Percentiles rank a stretch among this genome's conserved stretches.
Evolutionary conservation across 2,113 vertebrate genomes (phyloP).

Genomic region (Gopherus evgoodei): DNA sequence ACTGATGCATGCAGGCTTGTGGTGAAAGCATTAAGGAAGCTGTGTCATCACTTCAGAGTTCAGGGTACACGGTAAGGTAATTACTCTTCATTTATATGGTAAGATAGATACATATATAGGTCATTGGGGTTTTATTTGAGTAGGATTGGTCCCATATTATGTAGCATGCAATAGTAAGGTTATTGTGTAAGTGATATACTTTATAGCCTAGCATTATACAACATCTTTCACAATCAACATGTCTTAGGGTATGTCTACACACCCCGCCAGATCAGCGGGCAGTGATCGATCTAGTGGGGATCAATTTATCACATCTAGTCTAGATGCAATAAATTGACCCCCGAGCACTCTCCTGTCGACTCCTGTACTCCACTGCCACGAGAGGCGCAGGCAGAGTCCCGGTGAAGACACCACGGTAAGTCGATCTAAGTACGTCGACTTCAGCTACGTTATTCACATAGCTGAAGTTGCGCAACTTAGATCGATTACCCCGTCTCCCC

Average conservation of each 20-base stretch:
- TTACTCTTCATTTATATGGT: constrained; percentile 64
- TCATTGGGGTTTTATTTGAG: constrained; percentile 36
- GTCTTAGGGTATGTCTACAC: not conserved
- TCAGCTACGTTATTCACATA: too few relatives aligned
- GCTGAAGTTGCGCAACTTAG: too few relatives aligned
- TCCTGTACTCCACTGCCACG: too few relatives aligned
- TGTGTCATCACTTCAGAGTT: constrained; percentile 35
- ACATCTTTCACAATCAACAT: constrained; percentile 34
- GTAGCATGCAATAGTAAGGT: constrained; percentile 12
- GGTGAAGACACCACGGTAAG: too few relatives aligned
- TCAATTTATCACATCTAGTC: too few relatives aligned
- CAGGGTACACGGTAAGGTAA: constrained; percentile 36
- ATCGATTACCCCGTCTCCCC: too few relatives aligned
- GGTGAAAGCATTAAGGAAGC: constrained; percentile 61
- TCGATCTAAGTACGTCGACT: too few relatives aligned
- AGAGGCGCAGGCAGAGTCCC: too few relatives aligned
- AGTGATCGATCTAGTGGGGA: too few relatives aligned
- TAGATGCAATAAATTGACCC: too few relatives aligned
- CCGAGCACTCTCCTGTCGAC: too few relatives aligned
- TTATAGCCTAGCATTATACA: constrained; percentile 58
- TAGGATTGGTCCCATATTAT: constrained; percentile 50
- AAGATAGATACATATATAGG: not conserved
- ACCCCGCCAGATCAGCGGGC: too few relatives aligned
- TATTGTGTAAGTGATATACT: constrained; percentile 35
- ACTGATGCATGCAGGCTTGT: constrained; percentile 42